phyloP scores from a whole-genome alignment of 2,888 invertebrate species.

The Phania funesta region DNA sequence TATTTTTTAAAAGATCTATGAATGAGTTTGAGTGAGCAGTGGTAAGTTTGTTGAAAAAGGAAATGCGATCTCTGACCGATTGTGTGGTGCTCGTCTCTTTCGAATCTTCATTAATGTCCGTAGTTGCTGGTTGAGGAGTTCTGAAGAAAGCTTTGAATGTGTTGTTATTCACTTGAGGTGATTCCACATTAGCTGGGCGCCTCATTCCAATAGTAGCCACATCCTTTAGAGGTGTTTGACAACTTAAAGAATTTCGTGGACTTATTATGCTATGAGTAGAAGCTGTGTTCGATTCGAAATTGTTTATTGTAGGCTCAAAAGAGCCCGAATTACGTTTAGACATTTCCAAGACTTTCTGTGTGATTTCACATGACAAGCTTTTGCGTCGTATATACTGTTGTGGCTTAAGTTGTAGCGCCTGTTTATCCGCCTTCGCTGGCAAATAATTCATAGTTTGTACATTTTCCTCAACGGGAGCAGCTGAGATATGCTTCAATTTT shows the following conservation, averaged over 20 bases:
- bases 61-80: slow-evolving; percentile 49
- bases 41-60: slow-evolving; percentile 45
- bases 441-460: neutral
- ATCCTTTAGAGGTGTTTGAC: neutral
- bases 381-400: slow-evolving; percentile 14
- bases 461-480: slow-evolving; percentile 45
- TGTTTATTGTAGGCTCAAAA: slow-evolving; percentile 43
- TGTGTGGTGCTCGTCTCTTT: neutral
- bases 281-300: neutral
- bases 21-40: slow-evolving; percentile 18
- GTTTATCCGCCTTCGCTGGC: neutral
- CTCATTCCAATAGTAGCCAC: neutral
- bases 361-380: slow-evolving; percentile 72
- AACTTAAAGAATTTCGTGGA: neutral
- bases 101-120: neutral
- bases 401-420: neutral
- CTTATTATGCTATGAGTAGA: neutral
- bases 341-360: slow-evolving; percentile 72
- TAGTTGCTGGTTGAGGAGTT: neutral
- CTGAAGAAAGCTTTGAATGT: neutral
- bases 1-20: slow-evolving; percentile 55
- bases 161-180: neutral
- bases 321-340: slow-evolving; percentile 71
- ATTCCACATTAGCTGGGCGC: neutral
- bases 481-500: slow-evolving; percentile 73